Conservation (phyloP, 2,113 vertebrate species). For the Geococcyx californianus region DNA sequence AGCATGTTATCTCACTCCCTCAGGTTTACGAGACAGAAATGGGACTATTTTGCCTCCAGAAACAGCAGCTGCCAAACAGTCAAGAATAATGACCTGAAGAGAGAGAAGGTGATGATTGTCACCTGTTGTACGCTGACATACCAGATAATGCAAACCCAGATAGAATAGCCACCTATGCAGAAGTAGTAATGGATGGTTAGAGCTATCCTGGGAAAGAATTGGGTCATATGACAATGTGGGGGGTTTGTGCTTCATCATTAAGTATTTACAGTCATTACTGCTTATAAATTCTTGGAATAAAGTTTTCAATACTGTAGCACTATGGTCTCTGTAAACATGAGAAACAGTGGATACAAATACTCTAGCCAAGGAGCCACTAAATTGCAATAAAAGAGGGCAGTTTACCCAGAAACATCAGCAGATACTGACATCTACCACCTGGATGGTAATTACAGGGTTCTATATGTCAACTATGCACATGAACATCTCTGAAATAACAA, state of each 20-base stretch:
- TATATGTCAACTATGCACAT: not conserved
- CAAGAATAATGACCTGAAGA: not conserved
- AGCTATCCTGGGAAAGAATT: not conserved
- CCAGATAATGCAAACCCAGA: not conserved
- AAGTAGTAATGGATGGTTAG: not conserved
- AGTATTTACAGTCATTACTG: not conserved
- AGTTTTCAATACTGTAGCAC: not conserved
- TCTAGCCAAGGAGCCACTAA: not conserved
- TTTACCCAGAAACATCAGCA: not conserved
- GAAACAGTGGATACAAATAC: not conserved
- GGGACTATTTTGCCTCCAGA: not conserved
- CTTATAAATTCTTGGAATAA: not conserved
- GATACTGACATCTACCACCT: not conserved
- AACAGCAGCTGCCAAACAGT: not conserved
- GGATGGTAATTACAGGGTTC: not conserved
- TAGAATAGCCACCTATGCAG: accelerated
- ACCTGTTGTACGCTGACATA: not conserved
- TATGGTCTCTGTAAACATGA: not conserved
- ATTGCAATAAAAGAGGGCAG: not conserved
- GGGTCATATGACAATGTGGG: not conserved
- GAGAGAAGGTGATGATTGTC: not conserved
- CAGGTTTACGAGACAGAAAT: not conserved
- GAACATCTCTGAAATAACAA: not conserved
- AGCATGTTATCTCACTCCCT: not conserved
- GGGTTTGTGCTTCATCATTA: not conserved